These are phyloP conservation scores for Parochlus steinenii DNA, from an alignment of 2,888 invertebrate genomes.

Conservation along the genomic window DNA sequence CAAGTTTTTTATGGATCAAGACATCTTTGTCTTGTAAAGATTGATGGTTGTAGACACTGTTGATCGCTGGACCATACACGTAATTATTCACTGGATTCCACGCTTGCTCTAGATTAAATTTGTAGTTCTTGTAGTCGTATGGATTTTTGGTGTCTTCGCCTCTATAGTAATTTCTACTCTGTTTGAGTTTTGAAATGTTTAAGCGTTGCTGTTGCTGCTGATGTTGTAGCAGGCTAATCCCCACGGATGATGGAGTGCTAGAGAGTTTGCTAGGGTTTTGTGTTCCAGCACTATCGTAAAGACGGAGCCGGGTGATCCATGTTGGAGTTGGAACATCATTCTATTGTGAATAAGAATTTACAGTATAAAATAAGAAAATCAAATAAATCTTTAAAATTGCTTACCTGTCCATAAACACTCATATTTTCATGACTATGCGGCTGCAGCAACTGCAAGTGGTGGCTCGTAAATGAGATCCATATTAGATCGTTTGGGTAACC, in stretches of 20 bases:
- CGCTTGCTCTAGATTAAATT: constrained; percentile 17
- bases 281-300: constrained; percentile 53
- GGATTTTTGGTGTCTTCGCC: constrained; percentile 11
- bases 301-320: constrained; percentile 53
- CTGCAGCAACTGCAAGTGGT: constrained; percentile 59
- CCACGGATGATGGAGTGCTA: constrained; percentile 22
- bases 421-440: constrained; percentile 39
- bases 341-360: too few species aligned
- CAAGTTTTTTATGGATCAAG: constrained; percentile 7
- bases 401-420: constrained; percentile 29
- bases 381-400: too few species aligned
- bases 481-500: constrained; percentile 64
- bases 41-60: constrained; percentile 30
- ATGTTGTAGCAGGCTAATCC: constrained; percentile 18
- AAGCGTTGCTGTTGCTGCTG: constrained; percentile 18
- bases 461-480: constrained; percentile 78
- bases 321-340: constrained; percentile 32
- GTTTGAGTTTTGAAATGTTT: constrained; percentile 10
- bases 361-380: too few species aligned
- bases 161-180: constrained; percentile 8
- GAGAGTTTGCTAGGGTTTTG: constrained; percentile 29
- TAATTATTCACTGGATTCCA: constrained; percentile 32
- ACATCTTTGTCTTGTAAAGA: constrained; percentile 10
- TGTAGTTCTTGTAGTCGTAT: constrained; percentile 7
- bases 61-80: constrained; percentile 30